Evolutionary conservation across 1,140 invertebrate species (phyloP).

Genomic region (Microplitis demolitor): DNA sequence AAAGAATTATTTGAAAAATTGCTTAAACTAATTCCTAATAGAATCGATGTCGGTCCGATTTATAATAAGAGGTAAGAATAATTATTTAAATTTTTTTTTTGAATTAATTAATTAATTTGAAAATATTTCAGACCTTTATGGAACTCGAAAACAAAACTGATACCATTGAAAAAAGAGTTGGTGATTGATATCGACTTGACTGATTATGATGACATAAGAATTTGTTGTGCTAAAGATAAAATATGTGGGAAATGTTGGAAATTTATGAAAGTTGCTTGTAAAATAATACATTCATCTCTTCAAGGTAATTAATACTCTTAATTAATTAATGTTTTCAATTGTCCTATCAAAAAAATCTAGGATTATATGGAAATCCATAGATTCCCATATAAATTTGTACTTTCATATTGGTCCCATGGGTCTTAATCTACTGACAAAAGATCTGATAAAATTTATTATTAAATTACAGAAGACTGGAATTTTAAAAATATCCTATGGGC

Average conservation of each 20-base stretch:
- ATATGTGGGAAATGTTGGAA: conserved; percentile 94
- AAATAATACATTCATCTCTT: conserved; percentile 82
- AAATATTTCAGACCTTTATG: neutral
- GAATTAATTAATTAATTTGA: too few relatives aligned
- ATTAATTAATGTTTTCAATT: conserved; percentile 41
- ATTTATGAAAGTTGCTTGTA: conserved; percentile 88
- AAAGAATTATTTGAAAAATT: too few relatives aligned
- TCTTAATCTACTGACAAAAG: too few relatives aligned
- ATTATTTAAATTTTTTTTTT: too few relatives aligned
- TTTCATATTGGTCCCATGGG: too few relatives aligned
- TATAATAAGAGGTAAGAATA: too few relatives aligned
- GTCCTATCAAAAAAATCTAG: too few relatives aligned
- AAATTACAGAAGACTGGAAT: conserved; percentile 85
- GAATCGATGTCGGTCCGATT: too few relatives aligned
- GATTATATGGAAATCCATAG: too few relatives aligned
- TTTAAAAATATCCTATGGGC: conserved; percentile 94
- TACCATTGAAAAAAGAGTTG: conserved; percentile 73
- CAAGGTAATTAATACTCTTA: conserved; percentile 67
- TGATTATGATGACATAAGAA: conserved; percentile 95
- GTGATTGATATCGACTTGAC: conserved; percentile 99
- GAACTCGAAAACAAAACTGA: neutral
- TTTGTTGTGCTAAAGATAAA: conserved; percentile 81
- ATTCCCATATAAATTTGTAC: too few relatives aligned
- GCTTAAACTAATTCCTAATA: too few relatives aligned
- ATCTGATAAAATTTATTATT: too few relatives aligned